Evolutionary conservation across 2,888 invertebrate species (phyloP), one percentile per base, ranked within the genome.

Genomic region (Leptothorax acervorum): DNA sequence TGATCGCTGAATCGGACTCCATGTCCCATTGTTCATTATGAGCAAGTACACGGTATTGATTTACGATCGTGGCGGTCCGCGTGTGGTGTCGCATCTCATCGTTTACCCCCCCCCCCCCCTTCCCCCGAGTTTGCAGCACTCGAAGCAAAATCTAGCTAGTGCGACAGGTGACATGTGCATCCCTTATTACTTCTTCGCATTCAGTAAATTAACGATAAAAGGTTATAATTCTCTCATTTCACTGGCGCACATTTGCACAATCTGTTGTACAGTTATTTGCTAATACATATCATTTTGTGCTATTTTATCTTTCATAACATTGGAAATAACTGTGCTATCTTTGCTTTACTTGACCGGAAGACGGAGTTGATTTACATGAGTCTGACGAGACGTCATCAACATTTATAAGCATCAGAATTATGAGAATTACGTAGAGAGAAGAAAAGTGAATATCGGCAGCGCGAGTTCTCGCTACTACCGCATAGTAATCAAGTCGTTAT

Each of bases 11-110:
- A 79, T 79, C 70, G 68, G 45, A 42, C 39, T 65, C 28, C 23
- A 35, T 60, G 60, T 60, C 18, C 70, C 48, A 79, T 79, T 79
- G 79, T 79, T 70, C 48, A 48, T 79, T 79, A 79, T 70, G 79
- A 79, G 68, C 57, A 45, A 70, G 28, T 60, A 60, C 28, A 28
- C 12, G 35, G 48, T 79, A 79, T 70, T 70, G 79, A 79, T 79
- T 79, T 79, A 79, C 60, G 79, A 23, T 23, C n/a, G 6, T 55
- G 60, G 35, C 35, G 31, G n/a, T 42, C 76, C 18, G n/a, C 35
- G 18, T 57, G 62, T n/a, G 28, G 42, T 39, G 63, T 65, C 39
- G 39, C 75, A 31, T 63, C 63, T 18, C 53, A 28, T 60, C 60
- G 74, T 31, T 31, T n/a, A 15, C 11, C 39, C 3, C 5, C 31